Evolutionary conservation across 2,888 invertebrate genomes (phyloP), one percentile per base, ranked within the genome.

Genomic region (Caenorhabditis macrosperma): DNA sequence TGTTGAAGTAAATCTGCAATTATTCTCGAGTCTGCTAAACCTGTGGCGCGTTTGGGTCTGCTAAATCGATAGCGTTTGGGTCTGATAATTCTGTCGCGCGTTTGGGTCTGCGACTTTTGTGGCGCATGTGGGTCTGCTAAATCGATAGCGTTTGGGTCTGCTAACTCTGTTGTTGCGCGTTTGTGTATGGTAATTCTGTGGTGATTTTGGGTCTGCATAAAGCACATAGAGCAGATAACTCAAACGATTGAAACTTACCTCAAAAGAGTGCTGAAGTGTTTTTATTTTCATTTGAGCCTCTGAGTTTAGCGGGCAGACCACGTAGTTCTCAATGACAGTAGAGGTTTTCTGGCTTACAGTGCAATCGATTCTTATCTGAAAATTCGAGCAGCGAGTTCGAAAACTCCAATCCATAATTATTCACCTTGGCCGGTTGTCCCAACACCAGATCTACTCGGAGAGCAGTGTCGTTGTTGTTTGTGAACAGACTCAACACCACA

Each of bases 351-450:
- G 67, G 20, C 61, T 50, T 6, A 78, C 61, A 15, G 33, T 57
- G 33, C 78, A 78, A 28, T 78, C 71, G 59, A 78, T 71, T 78
- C 60, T 69, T 2, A 78, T 24, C 78, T 78, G 68, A 38, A 68
- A 64, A 17, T n/a, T 20, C 20, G 20, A 30, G 35, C 10, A n/a
- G 54, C 5, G 4, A 6, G 12, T 15, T 26, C 35, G n/a, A 44
- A 12, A 26, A 46, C 9, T 44, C n/a, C 28, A 61, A 54, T 26
- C 30, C 30, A 46, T 15, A 41, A 20, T 30, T 33, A 6, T 28
- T 54, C 38, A 72, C 67, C 41, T 72, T 59, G 9, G 78, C 24
- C n/a, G 60, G 67, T 7, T 44, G 33, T 28, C 50, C 61, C 2
- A 78, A 20, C 5, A 48, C 0, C n/a, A 72, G 17, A 9, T 61